Evolutionary conservation across 2,888 invertebrate genomes (phyloP).

Genomic region (Ptychoptera albimana): DNA sequence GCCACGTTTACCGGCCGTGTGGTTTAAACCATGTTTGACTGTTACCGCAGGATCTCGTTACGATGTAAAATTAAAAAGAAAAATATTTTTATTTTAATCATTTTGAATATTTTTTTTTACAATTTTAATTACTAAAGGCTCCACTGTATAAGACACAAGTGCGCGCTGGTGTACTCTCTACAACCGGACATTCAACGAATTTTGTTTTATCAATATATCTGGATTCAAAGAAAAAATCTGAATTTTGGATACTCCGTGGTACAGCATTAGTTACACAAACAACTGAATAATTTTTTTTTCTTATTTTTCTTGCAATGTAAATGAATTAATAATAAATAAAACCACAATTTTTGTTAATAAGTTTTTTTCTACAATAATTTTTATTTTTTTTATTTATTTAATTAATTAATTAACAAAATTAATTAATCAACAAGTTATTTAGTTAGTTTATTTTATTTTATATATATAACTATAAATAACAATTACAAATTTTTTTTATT

Average conservation of each 20-base stretch:
- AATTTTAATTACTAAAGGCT: slow-evolving; percentile 32
- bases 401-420: no score
- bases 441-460: no score
- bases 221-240: slow-evolving; percentile 43
- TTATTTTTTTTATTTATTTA: no score
- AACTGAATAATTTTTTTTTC: slow-evolving; percentile 34
- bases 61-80: slow-evolving; percentile 13
- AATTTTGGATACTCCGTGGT: slow-evolving; percentile 79
- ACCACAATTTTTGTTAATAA: no score
- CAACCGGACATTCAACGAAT: slow-evolving; percentile 88
- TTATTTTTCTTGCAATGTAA: no score
- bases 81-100: neutral
- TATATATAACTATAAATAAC: no score
- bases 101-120: neutral
- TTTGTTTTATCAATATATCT: slow-evolving; percentile 69
- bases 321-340: no score
- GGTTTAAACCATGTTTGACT: slow-evolving; percentile 24
- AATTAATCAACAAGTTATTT: no score
- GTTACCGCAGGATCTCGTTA: slow-evolving; percentile 17
- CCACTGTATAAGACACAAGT: slow-evolving; percentile 83
- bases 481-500: no score
- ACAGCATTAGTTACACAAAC: slow-evolving; percentile 75
- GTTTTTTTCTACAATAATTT: no score
- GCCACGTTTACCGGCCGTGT: slow-evolving; percentile 21
- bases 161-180: slow-evolving; percentile 72